Base-by-base conservation (phyloP, 2,113 vertebrate species). In the Python bivittatus region DNA sequence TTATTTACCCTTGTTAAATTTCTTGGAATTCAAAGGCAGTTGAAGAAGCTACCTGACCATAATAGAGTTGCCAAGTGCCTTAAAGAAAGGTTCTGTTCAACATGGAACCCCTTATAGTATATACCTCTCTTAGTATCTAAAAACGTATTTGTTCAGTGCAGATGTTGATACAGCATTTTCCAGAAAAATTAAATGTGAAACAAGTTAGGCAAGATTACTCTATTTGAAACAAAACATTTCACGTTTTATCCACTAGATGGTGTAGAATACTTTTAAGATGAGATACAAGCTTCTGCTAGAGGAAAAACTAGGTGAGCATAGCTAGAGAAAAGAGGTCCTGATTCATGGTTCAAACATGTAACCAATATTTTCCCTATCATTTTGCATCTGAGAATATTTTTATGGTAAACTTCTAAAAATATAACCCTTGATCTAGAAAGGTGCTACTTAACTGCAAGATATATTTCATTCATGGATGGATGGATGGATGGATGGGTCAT, bases 191-290 rank as follows among this genome's bases (percentile, higher is more conserved):
- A 87, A 5, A 29, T 13, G 33, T 86, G 84, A 61, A 91, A 56
- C 56, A 25, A 25, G 54, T 33, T 64, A n/a, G 54, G 44, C 44
- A 25, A 88, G 7, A 60, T 38, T 56, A 9, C 8, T 86, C 27
- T 48, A n/a, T 33, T 86, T 53, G n/a, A 54, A 86, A 86, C 9
- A 25, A 22, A 58, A 60, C 20, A 22, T 87, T 90, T 72, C 15
- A 20, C 22, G 13, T 90, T 88, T 72, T 27, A 33, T 56, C 88
- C 88, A 87, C 83, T 84, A 94, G 91, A 84, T 94, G 56, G 91
- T 56, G 56, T 29, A 64, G 68, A 53, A 4, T 27, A 29, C 17
- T 27, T 88, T 48, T 79, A 83, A 79, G 83, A 52, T 12, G 44
- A 68, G 22, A 92, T 48, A 48, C 57, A 44, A 11, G 23, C 25